A percentile compares a stretch with the other conserved stretches of the same genome.
phyloP scores from a whole-genome alignment of 2,113 vertebrate species.

The Odontesthes bonariensis region DNA sequence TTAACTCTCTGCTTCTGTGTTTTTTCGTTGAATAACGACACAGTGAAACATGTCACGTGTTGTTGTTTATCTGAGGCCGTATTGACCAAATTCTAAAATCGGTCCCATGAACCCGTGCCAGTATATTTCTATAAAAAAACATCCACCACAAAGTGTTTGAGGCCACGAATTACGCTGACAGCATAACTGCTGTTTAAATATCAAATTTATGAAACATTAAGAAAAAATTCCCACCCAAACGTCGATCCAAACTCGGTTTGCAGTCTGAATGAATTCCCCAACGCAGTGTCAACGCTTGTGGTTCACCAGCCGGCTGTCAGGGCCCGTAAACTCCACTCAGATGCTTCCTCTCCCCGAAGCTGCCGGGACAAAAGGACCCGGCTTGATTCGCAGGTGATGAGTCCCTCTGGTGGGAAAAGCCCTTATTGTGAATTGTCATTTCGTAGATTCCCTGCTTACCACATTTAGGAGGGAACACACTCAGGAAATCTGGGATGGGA shows the following conservation, averaged over 20 bases:
- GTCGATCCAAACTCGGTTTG: constrained; percentile 32
- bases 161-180: neutral
- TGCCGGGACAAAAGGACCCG: neutral
- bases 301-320: constrained; percentile 37
- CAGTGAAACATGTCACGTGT: too few relatives aligned
- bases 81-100: neutral
- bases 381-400: constrained; percentile 17
- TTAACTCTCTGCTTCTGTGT: too few relatives aligned
- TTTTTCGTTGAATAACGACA: too few relatives aligned
- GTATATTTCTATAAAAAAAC: too few relatives aligned
- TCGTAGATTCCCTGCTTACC: constrained; percentile 27
- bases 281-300: constrained; percentile 32
- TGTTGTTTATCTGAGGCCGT: too few relatives aligned
- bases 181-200: constrained; percentile 25
- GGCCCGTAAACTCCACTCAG: constrained; percentile 45
- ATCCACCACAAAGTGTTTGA: too few relatives aligned
- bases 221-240: constrained; percentile 14
- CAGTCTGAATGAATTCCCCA: constrained; percentile 31
- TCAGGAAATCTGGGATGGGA: constrained; percentile 45
- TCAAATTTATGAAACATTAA: constrained; percentile 6
- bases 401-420: constrained; percentile 15
- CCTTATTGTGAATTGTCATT: neutral
- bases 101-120: too few relatives aligned
- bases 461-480: constrained; percentile 51
- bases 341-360: constrained; percentile 25